A percentile compares a stretch with the other conserved stretches of the same genome.
These are phyloP conservation scores for Cheirogaleus medius DNA, from an alignment of 2,113 vertebrate genomes.

Conservation along the genomic window DNA sequence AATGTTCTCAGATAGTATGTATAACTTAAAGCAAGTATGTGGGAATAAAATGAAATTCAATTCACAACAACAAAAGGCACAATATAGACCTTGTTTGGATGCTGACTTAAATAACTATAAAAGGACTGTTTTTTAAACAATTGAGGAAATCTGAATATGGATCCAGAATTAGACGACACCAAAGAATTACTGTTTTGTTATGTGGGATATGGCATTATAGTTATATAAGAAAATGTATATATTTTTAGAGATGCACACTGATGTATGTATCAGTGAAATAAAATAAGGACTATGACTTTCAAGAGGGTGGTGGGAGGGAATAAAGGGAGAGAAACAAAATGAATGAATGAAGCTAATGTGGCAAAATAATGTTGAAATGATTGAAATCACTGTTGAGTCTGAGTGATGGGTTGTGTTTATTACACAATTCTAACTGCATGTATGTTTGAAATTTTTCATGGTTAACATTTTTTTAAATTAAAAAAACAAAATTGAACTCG, in stretches of 20 bases:
- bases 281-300: not conserved
- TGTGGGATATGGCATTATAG: not conserved
- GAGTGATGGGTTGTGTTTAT: not conserved
- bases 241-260: not conserved
- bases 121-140: not conserved
- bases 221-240: not conserved
- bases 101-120: not conserved
- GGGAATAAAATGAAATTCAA: conserved; percentile 33
- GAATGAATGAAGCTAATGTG: not conserved
- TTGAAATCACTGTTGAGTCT: not conserved
- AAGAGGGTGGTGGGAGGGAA: not conserved
- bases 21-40: not conserved
- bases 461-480: not conserved
- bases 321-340: not conserved
- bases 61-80: conserved; percentile 8
- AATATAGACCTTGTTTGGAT: not conserved
- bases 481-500: not conserved
- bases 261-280: not conserved
- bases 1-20: not conserved
- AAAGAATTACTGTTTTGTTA: not conserved
- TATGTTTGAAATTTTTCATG: not conserved
- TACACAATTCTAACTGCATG: not conserved
- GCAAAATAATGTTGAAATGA: not conserved
- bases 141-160: not conserved
- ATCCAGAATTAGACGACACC: not conserved